phyloP scores from a whole-genome alignment of 2,113 vertebrate genomes.

The Trichomycterus rosablanca region DNA sequence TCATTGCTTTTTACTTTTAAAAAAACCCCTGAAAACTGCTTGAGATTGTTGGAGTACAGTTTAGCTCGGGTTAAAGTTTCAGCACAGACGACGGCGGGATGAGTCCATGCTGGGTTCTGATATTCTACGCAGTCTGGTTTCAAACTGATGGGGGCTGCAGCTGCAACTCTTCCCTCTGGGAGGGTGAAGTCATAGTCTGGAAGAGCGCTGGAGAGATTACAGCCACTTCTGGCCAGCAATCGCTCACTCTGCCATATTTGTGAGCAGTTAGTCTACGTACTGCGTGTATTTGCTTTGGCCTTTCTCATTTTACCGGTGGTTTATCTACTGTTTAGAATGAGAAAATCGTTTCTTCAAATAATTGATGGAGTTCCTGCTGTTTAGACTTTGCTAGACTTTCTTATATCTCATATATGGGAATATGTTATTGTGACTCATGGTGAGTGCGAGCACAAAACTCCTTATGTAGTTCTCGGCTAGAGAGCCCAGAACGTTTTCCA shows the following conservation, averaged over 20 bases:
- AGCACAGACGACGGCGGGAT: not conserved
- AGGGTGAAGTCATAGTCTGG: slow-evolving; percentile 62
- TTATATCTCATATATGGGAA: slow-evolving; percentile 7
- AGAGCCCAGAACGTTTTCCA: slow-evolving; percentile 3
- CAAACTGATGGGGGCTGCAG: slow-evolving; percentile 33
- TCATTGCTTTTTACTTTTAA: too few species aligned
- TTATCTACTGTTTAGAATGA: too few species aligned
- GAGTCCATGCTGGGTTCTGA: slow-evolving; percentile 25
- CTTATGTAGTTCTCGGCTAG: slow-evolving; percentile 10
- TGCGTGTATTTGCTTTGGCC: too few species aligned
- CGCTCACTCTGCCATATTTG: slow-evolving; percentile 37
- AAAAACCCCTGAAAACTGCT: too few species aligned
- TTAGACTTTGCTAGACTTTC: not conserved
- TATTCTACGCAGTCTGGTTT: slow-evolving; percentile 22
- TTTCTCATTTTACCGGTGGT: too few species aligned
- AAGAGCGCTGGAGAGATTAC: slow-evolving; percentile 58
- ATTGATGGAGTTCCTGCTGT: not conserved
- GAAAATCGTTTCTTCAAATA: too few species aligned
- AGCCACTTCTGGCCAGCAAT: slow-evolving; percentile 28
- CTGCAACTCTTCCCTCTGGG: slow-evolving; percentile 34
- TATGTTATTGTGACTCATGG: slow-evolving; percentile 23
- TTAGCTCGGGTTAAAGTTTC: not conserved
- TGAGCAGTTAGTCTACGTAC: not conserved
- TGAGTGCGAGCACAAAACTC: slow-evolving; percentile 11
- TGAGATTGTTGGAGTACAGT: too few species aligned